phyloP scores from a whole-genome alignment of 2,113 vertebrate genomes.

The Rhea americana region DNA sequence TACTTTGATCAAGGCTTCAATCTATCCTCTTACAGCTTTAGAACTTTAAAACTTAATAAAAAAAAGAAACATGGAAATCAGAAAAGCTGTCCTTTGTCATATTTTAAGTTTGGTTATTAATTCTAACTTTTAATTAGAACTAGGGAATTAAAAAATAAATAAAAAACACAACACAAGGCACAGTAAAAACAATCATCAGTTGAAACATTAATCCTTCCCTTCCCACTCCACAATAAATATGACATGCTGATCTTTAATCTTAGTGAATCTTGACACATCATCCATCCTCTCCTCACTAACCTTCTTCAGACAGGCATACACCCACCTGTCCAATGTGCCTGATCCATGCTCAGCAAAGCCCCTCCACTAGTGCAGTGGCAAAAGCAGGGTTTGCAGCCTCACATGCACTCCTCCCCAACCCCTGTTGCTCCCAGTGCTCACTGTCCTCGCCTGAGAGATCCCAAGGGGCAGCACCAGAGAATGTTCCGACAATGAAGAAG shows the following conservation, averaged over 20 bases:
- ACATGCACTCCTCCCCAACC: accelerated
- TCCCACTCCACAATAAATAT: not conserved
- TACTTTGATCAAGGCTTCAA: constrained; percentile 61
- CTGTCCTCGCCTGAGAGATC: not conserved
- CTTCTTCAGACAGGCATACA: not conserved
- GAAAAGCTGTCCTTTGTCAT: constrained; percentile 29
- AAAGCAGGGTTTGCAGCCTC: no score
- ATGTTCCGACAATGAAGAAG: not conserved
- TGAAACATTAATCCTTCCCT: not conserved
- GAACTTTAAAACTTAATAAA: constrained; percentile 47
- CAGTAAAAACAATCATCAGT: not conserved
- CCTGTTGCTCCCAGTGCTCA: not conserved
- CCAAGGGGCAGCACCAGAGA: not conserved
- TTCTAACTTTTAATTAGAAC: constrained; percentile 7
- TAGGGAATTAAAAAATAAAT: not conserved
- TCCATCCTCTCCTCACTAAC: not conserved
- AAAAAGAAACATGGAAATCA: not conserved
- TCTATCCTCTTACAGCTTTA: constrained; percentile 38
- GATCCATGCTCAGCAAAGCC: not conserved
- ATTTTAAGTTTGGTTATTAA: constrained; percentile 4
- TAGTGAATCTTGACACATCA: not conserved
- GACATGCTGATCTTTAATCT: not conserved
- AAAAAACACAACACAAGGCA: not conserved
- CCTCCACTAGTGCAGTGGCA: no score
- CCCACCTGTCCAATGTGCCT: not conserved